These are phyloP conservation scores for Melitaea cinxia DNA, from an alignment of 1,140 invertebrate genomes.

Conservation along the genomic window DNA sequence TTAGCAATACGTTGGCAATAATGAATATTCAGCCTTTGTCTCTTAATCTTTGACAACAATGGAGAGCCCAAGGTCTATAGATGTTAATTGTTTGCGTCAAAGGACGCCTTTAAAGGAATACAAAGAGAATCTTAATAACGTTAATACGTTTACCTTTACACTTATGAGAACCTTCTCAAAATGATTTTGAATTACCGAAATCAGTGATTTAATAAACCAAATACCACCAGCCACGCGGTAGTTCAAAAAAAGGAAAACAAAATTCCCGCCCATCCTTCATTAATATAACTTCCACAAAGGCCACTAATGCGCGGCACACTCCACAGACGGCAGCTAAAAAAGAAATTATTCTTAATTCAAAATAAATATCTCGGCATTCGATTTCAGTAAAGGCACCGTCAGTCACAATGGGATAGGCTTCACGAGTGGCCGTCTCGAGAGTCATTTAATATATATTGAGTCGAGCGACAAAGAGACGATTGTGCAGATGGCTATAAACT, in stretches of 20 bases:
- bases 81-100: conserved; percentile 26
- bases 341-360: conserved; percentile 77
- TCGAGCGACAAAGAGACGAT: conserved; percentile 59
- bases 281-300: conserved; percentile 66
- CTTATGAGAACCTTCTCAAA: neutral
- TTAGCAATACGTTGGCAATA: conserved; percentile 46
- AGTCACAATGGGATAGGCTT: conserved; percentile 64
- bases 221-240: conserved; percentile 51
- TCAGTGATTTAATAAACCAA: neutral
- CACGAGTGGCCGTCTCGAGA: conserved; percentile 56
- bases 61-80: conserved; percentile 16
- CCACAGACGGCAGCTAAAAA: conserved; percentile 71
- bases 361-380: conserved; percentile 60
- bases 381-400: conserved; percentile 57
- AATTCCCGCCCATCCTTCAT: conserved; percentile 56
- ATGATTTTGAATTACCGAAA: neutral
- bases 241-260: conserved; percentile 51
- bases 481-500: conserved; percentile 66
- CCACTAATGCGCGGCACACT: conserved; percentile 75
- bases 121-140: conserved; percentile 1
- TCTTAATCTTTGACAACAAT: conserved; percentile 45
- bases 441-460: conserved; percentile 79
- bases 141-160: conserved; percentile 3
- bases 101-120: conserved; percentile 19
- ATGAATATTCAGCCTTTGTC: conserved; percentile 48